These are phyloP conservation scores for Sphyrna mokarran DNA, from an alignment of 2,113 vertebrate genomes.

Conservation along the genomic window DNA sequence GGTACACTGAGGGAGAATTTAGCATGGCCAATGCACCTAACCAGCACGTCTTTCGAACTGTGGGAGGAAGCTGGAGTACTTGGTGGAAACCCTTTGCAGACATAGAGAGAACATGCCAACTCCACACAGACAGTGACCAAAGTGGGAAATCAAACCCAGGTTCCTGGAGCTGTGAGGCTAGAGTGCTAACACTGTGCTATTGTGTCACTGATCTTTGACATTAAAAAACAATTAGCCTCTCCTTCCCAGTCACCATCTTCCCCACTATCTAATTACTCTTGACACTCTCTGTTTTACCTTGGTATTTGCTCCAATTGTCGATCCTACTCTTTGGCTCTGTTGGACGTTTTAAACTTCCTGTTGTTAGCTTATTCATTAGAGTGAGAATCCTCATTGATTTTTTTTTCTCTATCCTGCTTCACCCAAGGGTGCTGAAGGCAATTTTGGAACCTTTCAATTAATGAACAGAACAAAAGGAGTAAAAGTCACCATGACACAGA, in stretches of 20 bases:
- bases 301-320: not conserved
- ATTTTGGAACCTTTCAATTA: not conserved
- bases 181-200: no score
- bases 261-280: not conserved
- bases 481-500: not conserved
- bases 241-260: not conserved
- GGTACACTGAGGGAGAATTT: no score
- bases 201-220: no score
- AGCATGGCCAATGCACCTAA: no score
- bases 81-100: no score
- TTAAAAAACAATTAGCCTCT: not conserved
- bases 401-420: not conserved
- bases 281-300: not conserved
- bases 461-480: not conserved
- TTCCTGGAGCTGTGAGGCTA: no score
- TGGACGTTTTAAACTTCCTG: no score
- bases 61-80: no score
- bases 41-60: no score
- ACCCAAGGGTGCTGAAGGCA: not conserved
- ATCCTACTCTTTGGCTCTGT: not conserved
- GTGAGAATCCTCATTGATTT: not conserved
- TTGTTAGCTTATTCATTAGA: not conserved
- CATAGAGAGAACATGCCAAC: no score
- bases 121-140: no score
- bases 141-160: no score